These are phyloP conservation scores for Calcarius lapponicus DNA, from an alignment of 2,797 vertebrate genomes.

Conservation along the genomic window DNA sequence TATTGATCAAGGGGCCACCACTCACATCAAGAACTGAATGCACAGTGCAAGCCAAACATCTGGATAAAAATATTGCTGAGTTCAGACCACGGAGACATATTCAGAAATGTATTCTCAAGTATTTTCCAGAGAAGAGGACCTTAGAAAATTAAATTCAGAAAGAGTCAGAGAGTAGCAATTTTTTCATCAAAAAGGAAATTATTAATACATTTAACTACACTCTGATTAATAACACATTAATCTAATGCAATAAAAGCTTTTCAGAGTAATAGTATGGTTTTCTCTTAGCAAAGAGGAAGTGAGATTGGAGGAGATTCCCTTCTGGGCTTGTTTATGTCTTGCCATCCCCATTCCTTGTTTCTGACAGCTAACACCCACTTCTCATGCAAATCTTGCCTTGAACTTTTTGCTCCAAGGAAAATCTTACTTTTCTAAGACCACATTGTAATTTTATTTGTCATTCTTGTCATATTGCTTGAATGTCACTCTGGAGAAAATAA, in stretches of 20 bases:
- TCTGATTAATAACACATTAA: neutral
- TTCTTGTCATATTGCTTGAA: constrained; percentile 31
- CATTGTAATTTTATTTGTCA: constrained; percentile 22
- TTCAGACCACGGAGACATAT: neutral
- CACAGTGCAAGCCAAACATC: neutral
- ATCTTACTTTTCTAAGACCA: neutral
- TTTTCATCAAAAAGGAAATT: neutral
- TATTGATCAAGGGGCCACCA: neutral
- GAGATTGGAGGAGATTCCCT: neutral
- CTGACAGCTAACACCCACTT: constrained; percentile 21
- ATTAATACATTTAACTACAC: neutral
- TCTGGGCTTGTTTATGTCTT: neutral
- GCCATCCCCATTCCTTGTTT: neutral
- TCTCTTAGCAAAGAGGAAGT: neutral
- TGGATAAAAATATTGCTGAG: neutral
- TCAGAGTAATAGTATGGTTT: neutral
- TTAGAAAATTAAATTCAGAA: neutral
- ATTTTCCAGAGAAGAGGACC: neutral
- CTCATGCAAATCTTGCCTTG: constrained; percentile 12
- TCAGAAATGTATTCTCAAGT: neutral
- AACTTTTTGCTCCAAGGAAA: constrained; percentile 30
- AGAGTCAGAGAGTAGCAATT: neutral
- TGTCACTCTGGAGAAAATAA: constrained; percentile 21
- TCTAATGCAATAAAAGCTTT: neutral
- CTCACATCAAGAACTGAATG: neutral